Evolutionary conservation across 2,113 vertebrate species (phyloP), one percentile per base, ranked within the genome.

Genomic region (Pterocles orientalis): DNA sequence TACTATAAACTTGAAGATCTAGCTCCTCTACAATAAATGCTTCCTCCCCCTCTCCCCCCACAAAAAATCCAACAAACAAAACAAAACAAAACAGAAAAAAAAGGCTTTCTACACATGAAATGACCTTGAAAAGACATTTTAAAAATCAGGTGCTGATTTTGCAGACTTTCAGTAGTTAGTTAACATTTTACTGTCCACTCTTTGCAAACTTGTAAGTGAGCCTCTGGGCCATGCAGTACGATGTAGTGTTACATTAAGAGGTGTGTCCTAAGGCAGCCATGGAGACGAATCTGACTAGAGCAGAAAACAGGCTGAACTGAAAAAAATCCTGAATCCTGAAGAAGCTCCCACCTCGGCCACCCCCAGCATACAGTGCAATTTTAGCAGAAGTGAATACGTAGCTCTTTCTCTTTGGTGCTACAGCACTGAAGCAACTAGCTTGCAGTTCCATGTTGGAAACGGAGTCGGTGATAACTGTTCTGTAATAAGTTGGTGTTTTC

Each of bases 31-130:
- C 26, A 91, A 11, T 21, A 64, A n/a, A 36, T 79, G 12, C 18
- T 33, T 14, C 39, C 39, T 15, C 8, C 6, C 3, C 2, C 6
- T 43, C 8, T 9, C 10, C 4, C 7, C 10, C 7, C 4, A 1
- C 4, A 53, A 48, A 58, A 51, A 17, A 26, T 5, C 8, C 18
- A 15, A 28, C 41, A 14, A 41, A 41, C 41, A 41, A 41, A 41
- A 41, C 41, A 60, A 21, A 21, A 26, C 10, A 14, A 11, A 18
- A 14, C 5, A 10, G 16, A 1, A 39, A 73, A 29, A 29, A 53
- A 31, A 25, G 3, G 6, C 7, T 75, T 76, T 57, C 20, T 51
- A 28, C 10, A 43, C 8, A 18, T 43, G 12, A 77, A 90, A 77
- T 58, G 58, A 58, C 8, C 9, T 45, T 43, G 8, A 68, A 33